Percentiles rank a stretch among this genome's conserved stretches.
Conservation (phyloP, 1,140 invertebrate species). For the Homalodisca vitripennis region DNA sequence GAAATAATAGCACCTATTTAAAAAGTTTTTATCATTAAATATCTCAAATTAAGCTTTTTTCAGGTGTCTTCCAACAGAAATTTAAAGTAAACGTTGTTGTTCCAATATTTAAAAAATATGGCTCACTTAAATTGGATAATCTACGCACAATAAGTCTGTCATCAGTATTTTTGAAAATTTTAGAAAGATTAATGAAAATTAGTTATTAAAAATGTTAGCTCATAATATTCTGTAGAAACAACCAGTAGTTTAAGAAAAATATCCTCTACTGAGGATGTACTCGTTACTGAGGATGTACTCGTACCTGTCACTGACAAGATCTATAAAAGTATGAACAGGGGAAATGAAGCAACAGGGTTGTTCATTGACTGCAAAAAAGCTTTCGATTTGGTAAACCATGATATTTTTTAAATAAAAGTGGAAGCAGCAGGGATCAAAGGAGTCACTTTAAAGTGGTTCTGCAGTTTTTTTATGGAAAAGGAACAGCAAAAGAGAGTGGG, state of each 20-base stretch:
- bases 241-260: slow-evolving; percentile 21
- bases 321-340: slow-evolving; percentile 15
- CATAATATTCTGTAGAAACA: slow-evolving; percentile 10
- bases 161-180: slow-evolving; percentile 29
- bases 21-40: too few relatives aligned
- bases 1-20: neutral
- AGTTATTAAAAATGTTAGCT: slow-evolving; percentile 19
- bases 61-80: neutral
- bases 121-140: slow-evolving; percentile 5
- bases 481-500: neutral
- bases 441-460: slow-evolving; percentile 2
- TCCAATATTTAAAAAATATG: slow-evolving; percentile 15
- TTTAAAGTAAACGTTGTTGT: neutral
- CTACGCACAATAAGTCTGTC: slow-evolving; percentile 16
- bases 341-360: slow-evolving; percentile 17
- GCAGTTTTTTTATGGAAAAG: slow-evolving; percentile 16
- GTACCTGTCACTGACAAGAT: slow-evolving; percentile 14
- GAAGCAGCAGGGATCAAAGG: slow-evolving; percentile 12
- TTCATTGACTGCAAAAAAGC: slow-evolving; percentile 19
- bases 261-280: too few relatives aligned
- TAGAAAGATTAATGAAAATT: too few relatives aligned
- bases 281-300: slow-evolving; percentile 3
- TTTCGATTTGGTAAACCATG: slow-evolving; percentile 16
- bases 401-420: neutral
- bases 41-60: neutral